Percentiles rank a stretch among this genome's conserved stretches.
Evolutionary conservation across 2,888 invertebrate species (phyloP).

Genomic region (Tanypteryx hageni): DNA sequence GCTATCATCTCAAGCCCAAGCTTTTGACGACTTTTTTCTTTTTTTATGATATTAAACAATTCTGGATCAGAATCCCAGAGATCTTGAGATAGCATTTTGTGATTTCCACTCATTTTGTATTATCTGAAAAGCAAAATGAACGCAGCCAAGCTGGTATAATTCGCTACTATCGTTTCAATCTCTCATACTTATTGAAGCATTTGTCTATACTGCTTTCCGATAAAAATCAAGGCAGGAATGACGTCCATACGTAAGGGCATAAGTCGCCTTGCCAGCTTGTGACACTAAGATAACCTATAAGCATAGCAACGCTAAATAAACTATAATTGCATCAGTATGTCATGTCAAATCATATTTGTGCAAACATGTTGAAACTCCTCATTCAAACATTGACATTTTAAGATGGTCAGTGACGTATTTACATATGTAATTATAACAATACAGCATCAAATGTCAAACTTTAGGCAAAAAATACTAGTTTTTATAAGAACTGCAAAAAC

Average conservation of each 20-base stretch:
- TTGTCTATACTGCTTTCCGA: neutral
- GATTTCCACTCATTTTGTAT: slow-evolving; percentile 42
- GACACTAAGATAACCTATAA: slow-evolving; percentile 47
- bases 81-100: slow-evolving; percentile 58
- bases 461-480: too few species aligned
- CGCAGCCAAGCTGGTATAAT: neutral
- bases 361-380: too few species aligned
- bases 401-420: too few species aligned
- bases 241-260: slow-evolving; percentile 26
- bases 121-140: neutral
- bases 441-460: too few species aligned
- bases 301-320: slow-evolving; percentile 30
- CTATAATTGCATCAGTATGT: slow-evolving; percentile 20
- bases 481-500: too few species aligned
- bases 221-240: neutral
- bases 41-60: slow-evolving; percentile 86
- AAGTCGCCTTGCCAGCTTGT: slow-evolving; percentile 31
- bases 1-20: slow-evolving; percentile 97
- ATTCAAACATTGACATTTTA: too few species aligned
- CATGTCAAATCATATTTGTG: neutral
- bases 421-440: too few species aligned
- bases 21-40: slow-evolving; percentile 91
- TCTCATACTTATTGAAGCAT: neutral
- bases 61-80: slow-evolving; percentile 90
- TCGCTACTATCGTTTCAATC: neutral